Evolutionary conservation across 2,888 invertebrate species (phyloP).

Genomic region (Heliconius ethilla): DNA sequence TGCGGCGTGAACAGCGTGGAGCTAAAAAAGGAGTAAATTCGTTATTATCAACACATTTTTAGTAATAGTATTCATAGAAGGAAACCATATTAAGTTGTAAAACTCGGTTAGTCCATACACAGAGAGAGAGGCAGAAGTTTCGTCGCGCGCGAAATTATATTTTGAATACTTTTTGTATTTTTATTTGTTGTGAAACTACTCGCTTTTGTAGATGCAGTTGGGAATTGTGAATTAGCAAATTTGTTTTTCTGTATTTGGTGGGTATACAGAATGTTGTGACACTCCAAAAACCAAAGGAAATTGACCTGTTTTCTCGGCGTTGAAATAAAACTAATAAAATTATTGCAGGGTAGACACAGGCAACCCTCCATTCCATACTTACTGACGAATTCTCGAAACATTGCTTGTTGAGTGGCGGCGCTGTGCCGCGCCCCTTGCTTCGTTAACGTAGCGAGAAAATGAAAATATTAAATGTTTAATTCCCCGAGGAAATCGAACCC

Average conservation of each 20-base stretch:
- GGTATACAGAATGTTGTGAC: background rate
- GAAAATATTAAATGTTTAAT: too few relatives aligned
- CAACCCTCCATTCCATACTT: too few relatives aligned
- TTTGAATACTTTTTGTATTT: slow-evolving; percentile 17
- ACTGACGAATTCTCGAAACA: too few relatives aligned
- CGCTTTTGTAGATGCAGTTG: slow-evolving; percentile 2
- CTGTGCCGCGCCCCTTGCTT: too few relatives aligned
- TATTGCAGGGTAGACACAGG: too few relatives aligned
- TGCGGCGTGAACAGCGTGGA: background rate
- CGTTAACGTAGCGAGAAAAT: too few relatives aligned
- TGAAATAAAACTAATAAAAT: too few relatives aligned
- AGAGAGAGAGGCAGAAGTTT: slow-evolving; percentile 15
- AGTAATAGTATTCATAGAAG: slow-evolving; percentile 2
- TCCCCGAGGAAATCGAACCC: too few relatives aligned
- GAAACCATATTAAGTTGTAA: slow-evolving; percentile 21
- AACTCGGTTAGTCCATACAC: slow-evolving; percentile 16
- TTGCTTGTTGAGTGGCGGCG: too few relatives aligned
- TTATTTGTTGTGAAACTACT: slow-evolving; percentile 7
- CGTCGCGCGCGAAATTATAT: slow-evolving; percentile 22
- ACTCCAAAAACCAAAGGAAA: background rate
- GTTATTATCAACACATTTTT: background rate
- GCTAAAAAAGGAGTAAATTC: background rate
- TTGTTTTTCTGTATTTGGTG: background rate
- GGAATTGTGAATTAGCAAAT: slow-evolving; percentile 9
- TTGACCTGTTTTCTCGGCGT: background rate